Evolutionary conservation across 2,888 invertebrate genomes (phyloP).

Genomic region (Platycheirus rosarum): DNA sequence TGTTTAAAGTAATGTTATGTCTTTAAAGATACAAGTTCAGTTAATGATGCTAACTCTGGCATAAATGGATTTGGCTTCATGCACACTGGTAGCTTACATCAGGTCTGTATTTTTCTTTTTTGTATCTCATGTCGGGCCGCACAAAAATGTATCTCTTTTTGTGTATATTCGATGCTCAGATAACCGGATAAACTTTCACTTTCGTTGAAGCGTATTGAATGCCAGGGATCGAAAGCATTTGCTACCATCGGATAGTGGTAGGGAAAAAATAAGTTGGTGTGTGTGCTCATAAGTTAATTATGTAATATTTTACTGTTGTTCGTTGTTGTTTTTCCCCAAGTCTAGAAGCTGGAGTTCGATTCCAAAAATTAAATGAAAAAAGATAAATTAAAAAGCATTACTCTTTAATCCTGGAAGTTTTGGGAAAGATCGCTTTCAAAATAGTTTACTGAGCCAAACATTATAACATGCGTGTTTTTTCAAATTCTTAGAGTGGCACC

Average conservation of each 20-base stretch:
- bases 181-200: slow-evolving; percentile 72
- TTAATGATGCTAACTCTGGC: slow-evolving; percentile 36
- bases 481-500: no score
- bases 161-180: slow-evolving; percentile 55
- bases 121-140: slow-evolving; percentile 14
- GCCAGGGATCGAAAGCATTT: slow-evolving; percentile 26
- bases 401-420: no score
- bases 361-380: no score
- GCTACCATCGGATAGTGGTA: slow-evolving; percentile 7
- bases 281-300: not conserved
- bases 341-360: no score
- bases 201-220: slow-evolving; percentile 22
- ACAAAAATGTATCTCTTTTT: not conserved
- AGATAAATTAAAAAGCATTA: no score
- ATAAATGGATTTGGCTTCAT: slow-evolving; percentile 24
- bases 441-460: no score
- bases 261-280: slow-evolving; percentile 4
- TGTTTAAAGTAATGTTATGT: not conserved
- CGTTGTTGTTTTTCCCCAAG: slow-evolving; percentile 11
- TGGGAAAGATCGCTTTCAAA: no score
- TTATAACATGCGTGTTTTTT: no score
- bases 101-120: not conserved
- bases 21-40: slow-evolving; percentile 22
- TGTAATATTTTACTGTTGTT: slow-evolving; percentile 3
- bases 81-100: slow-evolving; percentile 11